phyloP scores from a whole-genome alignment of 1,140 invertebrate genomes.

The Pseudomyrmex concolor region DNA sequence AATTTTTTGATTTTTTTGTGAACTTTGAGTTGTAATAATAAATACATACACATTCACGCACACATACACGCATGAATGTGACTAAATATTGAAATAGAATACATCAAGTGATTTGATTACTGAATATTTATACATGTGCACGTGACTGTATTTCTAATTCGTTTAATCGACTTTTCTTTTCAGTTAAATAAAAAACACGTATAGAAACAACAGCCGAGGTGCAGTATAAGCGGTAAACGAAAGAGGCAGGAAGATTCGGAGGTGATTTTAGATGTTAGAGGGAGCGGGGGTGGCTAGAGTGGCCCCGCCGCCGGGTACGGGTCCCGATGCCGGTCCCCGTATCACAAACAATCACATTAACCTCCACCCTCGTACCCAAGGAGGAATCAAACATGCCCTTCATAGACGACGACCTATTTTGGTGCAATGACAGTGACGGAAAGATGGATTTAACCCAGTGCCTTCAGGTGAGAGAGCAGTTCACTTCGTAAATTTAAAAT shows the following conservation, averaged over 20 bases:
- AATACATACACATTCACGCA: no score
- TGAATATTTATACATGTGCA: no score
- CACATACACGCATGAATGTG: no score
- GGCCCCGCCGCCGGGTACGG: constrained; percentile 84
- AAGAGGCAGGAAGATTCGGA: constrained; percentile 64
- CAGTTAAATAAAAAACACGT: constrained; percentile 50
- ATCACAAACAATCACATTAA: constrained; percentile 83
- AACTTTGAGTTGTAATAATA: no score
- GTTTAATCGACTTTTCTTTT: not conserved
- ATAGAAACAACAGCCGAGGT: not conserved
- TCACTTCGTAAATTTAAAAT: not conserved
- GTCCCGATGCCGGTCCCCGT: constrained; percentile 85
- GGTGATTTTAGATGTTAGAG: constrained; percentile 84
- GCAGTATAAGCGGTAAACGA: constrained; percentile 63
- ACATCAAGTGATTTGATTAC: no score
- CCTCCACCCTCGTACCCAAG: constrained; percentile 84
- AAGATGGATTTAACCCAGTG: constrained; percentile 95
- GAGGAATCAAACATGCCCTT: constrained; percentile 92
- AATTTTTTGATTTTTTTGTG: no score
- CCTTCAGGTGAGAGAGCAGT: constrained; percentile 88
- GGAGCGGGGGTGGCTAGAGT: constrained; percentile 84
- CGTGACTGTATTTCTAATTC: no score
- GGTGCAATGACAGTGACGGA: constrained; percentile 96
- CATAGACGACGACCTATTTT: constrained; percentile 96
- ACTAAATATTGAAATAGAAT: no score